Conservation (phyloP, 2,113 vertebrate species). For the Neolamprologus sp. region DNA sequence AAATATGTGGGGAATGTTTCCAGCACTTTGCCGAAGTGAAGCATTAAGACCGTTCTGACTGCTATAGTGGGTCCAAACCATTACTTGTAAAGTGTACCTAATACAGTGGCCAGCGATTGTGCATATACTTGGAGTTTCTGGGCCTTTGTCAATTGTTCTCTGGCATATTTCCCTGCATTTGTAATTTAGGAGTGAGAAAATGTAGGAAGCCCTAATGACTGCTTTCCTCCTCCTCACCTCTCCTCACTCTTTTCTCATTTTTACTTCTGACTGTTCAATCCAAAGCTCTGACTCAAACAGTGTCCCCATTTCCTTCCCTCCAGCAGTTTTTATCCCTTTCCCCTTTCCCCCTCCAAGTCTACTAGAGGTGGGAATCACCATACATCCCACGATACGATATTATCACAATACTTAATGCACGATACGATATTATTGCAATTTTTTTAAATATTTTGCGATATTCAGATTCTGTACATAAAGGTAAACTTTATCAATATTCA, state of each 20-base stretch:
- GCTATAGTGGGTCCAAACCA: not conserved
- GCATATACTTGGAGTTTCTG: not conserved
- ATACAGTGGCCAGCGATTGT: not conserved
- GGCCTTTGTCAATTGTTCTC: not conserved
- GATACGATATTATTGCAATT: no score
- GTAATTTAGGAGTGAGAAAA: slow-evolving; percentile 37
- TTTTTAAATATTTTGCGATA: no score
- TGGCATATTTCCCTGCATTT: not conserved
- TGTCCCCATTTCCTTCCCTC: not conserved
- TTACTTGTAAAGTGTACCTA: not conserved
- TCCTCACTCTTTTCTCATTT: slow-evolving; percentile 17
- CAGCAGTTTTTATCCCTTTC: not conserved
- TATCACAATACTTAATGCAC: no score
- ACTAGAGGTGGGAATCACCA: no score
- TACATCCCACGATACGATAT: no score
- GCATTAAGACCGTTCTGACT: not conserved
- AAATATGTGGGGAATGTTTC: not conserved
- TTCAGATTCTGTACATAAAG: no score
- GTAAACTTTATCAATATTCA: no score
- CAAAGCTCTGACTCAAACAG: not conserved
- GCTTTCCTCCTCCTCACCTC: slow-evolving; percentile 3
- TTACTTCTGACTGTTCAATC: not conserved
- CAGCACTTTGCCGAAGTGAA: not conserved
- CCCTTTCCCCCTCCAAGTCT: not conserved
- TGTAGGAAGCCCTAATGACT: slow-evolving; percentile 55